phyloP scores from a whole-genome alignment of 2,797 vertebrate genomes.

The Morus bassanus region DNA sequence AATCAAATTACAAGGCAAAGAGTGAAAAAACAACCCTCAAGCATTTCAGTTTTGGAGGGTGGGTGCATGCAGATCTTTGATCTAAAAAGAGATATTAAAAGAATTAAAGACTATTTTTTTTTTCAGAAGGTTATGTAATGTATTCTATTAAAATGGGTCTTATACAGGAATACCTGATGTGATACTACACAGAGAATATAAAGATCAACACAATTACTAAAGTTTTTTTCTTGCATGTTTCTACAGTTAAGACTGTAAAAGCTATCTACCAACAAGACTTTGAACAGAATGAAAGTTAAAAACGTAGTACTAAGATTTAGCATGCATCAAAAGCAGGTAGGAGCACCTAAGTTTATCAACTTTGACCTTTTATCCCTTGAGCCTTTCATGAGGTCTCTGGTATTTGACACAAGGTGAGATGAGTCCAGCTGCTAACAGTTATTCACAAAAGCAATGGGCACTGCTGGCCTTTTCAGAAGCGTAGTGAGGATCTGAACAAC shows the following conservation, averaged over 20 bases:
- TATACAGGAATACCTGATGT: neutral
- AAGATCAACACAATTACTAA: neutral
- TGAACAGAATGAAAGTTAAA: neutral
- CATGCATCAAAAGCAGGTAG: neutral
- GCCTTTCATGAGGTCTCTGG: neutral
- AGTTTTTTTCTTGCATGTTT: neutral
- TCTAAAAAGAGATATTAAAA: neutral
- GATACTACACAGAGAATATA: neutral
- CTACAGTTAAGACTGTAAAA: neutral
- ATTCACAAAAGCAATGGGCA: neutral
- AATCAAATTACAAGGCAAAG: neutral
- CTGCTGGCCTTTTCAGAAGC: neutral
- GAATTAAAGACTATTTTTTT: neutral
- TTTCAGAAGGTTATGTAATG: neutral
- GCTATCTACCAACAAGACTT: neutral
- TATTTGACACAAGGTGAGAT: neutral
- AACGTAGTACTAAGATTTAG: neutral
- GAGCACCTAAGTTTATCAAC: neutral
- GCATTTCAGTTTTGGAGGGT: neutral
- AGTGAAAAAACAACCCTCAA: neutral
- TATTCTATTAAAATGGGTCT: neutral
- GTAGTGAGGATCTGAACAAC: neutral
- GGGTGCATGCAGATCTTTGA: neutral
- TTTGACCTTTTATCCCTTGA: neutral
- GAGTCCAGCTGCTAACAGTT: neutral